Evolutionary conservation across 2,113 vertebrate species (phyloP).

Genomic region (Bujurquina vittata): DNA sequence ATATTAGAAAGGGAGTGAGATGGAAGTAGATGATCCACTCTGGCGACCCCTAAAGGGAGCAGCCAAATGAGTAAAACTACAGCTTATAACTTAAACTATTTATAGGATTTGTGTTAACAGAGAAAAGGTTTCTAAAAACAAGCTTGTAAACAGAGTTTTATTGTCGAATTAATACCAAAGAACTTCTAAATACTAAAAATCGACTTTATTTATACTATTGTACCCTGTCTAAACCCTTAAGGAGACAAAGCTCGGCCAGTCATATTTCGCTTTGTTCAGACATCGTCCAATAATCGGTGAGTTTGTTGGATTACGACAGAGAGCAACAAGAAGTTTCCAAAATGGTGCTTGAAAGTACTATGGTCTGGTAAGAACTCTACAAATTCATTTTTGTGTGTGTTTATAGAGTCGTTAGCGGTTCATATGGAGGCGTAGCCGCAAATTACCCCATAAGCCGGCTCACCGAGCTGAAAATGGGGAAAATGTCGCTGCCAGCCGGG

Average conservation of each 20-base stretch:
- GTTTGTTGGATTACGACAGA: slow-evolving; percentile 39
- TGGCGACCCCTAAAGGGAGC: neutral
- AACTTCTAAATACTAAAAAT: neutral
- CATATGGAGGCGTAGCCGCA: rapidly evolving
- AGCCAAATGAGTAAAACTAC: neutral
- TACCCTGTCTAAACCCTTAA: neutral
- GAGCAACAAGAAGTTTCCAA: slow-evolving; percentile 81
- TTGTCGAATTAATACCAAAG: neutral
- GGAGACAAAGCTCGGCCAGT: slow-evolving; percentile 45
- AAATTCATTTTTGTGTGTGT: neutral
- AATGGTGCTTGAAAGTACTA: slow-evolving; percentile 97
- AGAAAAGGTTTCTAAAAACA: neutral
- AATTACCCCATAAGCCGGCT: neutral
- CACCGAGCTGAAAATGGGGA: neutral
- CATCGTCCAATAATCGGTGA: slow-evolving; percentile 61
- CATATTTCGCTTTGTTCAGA: slow-evolving; percentile 34
- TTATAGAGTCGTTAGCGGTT: neutral
- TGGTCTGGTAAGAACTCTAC: slow-evolving; percentile 90
- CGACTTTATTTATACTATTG: neutral
- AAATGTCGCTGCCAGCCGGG: neutral
- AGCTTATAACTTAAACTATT: neutral
- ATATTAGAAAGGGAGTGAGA: neutral
- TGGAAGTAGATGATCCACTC: no score
- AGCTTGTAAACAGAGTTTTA: neutral
- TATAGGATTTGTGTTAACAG: no score